Conservation (phyloP, 2,797 vertebrate genomes). For the Vultur gryphus region DNA sequence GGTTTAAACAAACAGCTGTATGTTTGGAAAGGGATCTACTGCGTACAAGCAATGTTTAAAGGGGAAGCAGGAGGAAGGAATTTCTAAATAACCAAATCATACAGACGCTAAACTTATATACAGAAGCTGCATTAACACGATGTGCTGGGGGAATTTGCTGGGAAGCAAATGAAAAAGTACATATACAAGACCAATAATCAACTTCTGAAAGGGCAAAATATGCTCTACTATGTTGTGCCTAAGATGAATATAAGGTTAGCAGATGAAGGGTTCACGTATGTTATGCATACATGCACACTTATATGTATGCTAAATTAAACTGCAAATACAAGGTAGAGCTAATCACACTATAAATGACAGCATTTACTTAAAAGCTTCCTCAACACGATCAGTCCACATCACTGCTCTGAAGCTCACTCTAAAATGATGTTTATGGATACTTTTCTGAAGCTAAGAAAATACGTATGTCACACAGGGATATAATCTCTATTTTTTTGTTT, state of each 20-base stretch:
- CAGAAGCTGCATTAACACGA: not conserved
- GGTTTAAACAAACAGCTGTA: slow-evolving; percentile 27
- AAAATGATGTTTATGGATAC: not conserved
- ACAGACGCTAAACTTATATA: not conserved
- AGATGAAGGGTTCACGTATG: not conserved
- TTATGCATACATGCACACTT: not conserved
- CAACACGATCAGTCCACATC: not conserved
- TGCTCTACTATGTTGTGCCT: not conserved
- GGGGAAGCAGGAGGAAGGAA: not conserved
- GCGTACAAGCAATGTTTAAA: not conserved
- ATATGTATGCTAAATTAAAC: not conserved
- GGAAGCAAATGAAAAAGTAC: not conserved
- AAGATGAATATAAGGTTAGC: not conserved
- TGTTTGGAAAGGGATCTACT: not conserved
- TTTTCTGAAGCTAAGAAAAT: not conserved
- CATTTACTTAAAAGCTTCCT: not conserved
- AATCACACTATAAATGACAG: not conserved
- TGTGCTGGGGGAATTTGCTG: not conserved
- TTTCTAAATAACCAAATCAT: not conserved
- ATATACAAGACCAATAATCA: not conserved
- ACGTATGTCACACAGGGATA: not conserved
- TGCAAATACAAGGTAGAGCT: not conserved
- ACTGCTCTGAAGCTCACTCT: not conserved
- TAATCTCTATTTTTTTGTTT: not conserved
- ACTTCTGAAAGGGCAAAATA: not conserved